phyloP scores from a whole-genome alignment of 1,140 invertebrate genomes.

The Zophobas atratus region DNA sequence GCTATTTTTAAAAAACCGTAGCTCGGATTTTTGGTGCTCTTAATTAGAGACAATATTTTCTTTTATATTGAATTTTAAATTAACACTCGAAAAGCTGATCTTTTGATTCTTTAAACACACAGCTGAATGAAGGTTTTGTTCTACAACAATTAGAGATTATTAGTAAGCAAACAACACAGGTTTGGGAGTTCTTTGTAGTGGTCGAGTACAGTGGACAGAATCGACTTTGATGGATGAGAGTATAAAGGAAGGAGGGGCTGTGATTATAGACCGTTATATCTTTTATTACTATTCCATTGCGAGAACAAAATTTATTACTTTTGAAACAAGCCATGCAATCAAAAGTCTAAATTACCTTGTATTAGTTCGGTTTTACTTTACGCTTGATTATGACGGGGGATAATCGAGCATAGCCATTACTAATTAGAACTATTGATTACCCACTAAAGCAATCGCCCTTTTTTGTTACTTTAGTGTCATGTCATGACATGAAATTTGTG shows the following conservation, averaged over 20 bases:
- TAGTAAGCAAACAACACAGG: neutral
- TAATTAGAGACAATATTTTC: slow-evolving; percentile 37
- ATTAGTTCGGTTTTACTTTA: too few relatives aligned
- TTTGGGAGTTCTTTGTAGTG: neutral
- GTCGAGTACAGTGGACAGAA: too few relatives aligned
- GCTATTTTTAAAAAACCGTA: slow-evolving; percentile 16
- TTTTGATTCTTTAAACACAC: slow-evolving; percentile 9
- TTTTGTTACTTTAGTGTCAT: neutral
- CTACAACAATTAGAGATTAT: neutral
- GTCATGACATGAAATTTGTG: too few relatives aligned
- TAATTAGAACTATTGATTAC: neutral
- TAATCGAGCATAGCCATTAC: neutral
- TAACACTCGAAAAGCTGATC: slow-evolving; percentile 15
- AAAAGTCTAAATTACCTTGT: too few relatives aligned
- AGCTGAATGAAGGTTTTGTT: slow-evolving; percentile 12
- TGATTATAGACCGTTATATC: too few relatives aligned
- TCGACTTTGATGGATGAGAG: too few relatives aligned
- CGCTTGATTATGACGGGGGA: neutral
- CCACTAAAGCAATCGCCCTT: neutral
- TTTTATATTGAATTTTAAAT: slow-evolving; percentile 15
- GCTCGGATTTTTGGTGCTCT: slow-evolving; percentile 20
- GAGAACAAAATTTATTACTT: too few relatives aligned
- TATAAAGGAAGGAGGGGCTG: too few relatives aligned
- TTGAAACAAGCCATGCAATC: too few relatives aligned
- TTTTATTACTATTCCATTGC: too few relatives aligned